Conservation (phyloP, 2,113 vertebrate genomes). For the Hemiscyllium ocellatum region DNA sequence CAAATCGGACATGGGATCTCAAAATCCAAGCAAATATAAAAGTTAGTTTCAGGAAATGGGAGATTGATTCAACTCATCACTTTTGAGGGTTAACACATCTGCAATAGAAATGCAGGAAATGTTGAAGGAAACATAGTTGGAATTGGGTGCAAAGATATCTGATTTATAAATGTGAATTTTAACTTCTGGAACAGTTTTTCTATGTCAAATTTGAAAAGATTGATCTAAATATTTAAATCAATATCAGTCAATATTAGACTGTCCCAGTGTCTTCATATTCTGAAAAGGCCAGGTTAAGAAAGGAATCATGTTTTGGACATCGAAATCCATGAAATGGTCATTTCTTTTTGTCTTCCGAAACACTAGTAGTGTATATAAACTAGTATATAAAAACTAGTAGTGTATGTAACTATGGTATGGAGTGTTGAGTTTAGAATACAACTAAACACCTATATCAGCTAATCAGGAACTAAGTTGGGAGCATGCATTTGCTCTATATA, state of each 20-base stretch:
- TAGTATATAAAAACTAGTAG: background rate
- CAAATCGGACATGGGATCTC: background rate
- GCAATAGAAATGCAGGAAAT: background rate
- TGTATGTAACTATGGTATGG: background rate
- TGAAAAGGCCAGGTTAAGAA: background rate
- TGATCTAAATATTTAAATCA: background rate
- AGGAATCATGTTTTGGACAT: background rate
- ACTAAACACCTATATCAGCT: background rate
- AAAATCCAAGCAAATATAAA: background rate
- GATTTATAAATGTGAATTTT: background rate
- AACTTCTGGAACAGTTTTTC: background rate
- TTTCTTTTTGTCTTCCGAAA: background rate
- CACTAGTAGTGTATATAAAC: background rate
- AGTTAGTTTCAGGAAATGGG: background rate
- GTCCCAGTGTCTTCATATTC: background rate
- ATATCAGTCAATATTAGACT: background rate
- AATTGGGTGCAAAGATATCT: background rate
- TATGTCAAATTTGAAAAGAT: background rate
- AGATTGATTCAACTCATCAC: background rate
- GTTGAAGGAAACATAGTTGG: background rate
- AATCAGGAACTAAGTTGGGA: background rate
- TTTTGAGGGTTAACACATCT: background rate
- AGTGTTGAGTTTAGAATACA: background rate
- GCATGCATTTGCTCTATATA: background rate
- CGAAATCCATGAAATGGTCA: background rate